Percentiles rank a stretch among this genome's conserved stretches.
phyloP scores from a whole-genome alignment of 2,888 invertebrate species.

The Acronicta alni region DNA sequence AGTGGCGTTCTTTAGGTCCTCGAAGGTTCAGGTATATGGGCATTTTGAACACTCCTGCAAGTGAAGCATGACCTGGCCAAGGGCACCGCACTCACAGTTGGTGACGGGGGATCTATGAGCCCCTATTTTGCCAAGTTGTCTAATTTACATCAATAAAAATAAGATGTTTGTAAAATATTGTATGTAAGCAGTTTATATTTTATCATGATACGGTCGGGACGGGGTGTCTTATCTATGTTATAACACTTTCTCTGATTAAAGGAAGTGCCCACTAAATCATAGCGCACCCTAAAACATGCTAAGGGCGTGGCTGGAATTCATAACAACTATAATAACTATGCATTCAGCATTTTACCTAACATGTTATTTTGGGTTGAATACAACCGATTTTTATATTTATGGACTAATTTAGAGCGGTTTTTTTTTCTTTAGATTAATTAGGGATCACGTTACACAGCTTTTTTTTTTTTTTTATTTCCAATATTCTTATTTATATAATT shows the following conservation, averaged over 20 bases:
- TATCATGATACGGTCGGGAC: conserved; percentile 26
- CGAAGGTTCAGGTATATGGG: no score
- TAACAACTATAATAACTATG: conserved; percentile 46
- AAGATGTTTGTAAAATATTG: background rate
- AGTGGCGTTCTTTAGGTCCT: no score
- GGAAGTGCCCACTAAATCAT: conserved; percentile 76
- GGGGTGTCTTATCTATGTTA: conserved; percentile 54
- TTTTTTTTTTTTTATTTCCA: no score
- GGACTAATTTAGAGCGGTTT: background rate
- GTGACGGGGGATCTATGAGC: no score
- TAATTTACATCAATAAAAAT: no score
- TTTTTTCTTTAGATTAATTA: background rate
- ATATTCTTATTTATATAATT: no score
- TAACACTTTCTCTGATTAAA: conserved; percentile 76
- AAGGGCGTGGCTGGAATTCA: conserved; percentile 64
- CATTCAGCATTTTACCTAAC: conserved; percentile 19
- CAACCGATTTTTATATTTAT: conserved; percentile 7
- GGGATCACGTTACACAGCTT: background rate
- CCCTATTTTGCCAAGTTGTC: no score
- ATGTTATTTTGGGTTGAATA: conserved; percentile 15
- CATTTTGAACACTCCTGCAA: no score
- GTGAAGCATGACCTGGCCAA: no score
- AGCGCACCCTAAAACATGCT: conserved; percentile 70
- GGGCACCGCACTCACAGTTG: no score
- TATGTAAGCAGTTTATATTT: conserved; percentile 4